These are phyloP conservation scores for Molanna angustata DNA, from an alignment of 2,888 invertebrate genomes.

Conservation along the genomic window DNA sequence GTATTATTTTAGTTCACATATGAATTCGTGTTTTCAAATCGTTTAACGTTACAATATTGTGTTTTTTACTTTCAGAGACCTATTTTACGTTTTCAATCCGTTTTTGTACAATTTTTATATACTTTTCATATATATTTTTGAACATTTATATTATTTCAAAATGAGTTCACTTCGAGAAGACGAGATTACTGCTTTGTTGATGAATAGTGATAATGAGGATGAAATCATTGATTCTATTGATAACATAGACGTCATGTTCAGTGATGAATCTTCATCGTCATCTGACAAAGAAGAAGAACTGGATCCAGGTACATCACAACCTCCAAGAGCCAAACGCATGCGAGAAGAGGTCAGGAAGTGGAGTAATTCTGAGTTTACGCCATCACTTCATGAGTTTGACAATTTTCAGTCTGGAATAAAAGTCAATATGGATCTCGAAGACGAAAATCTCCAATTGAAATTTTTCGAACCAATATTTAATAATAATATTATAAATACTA, in stretches of 20 bases:
- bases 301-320: too few relatives aligned
- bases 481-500: not conserved
- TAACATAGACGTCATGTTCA: not conserved
- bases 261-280: not conserved
- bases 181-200: not conserved
- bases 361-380: conserved; percentile 5
- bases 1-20: too few relatives aligned
- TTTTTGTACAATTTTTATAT: too few relatives aligned
- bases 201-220: conserved; percentile 8
- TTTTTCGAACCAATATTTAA: conserved; percentile 4
- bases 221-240: too few relatives aligned
- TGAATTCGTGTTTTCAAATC: too few relatives aligned
- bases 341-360: conserved; percentile 2
- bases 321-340: too few relatives aligned
- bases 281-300: conserved; percentile 1
- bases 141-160: too few relatives aligned
- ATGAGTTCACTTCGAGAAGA: not conserved
- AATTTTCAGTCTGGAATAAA: conserved; percentile 9
- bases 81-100: too few relatives aligned
- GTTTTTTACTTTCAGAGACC: too few relatives aligned
- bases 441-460: conserved; percentile 1
- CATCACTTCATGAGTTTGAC: conserved; percentile 9
- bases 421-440: not conserved
- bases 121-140: too few relatives aligned
- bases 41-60: too few relatives aligned